These are phyloP conservation scores for Eupithecia tripunctaria DNA, from an alignment of 2,888 invertebrate genomes.

Conservation along the genomic window DNA sequence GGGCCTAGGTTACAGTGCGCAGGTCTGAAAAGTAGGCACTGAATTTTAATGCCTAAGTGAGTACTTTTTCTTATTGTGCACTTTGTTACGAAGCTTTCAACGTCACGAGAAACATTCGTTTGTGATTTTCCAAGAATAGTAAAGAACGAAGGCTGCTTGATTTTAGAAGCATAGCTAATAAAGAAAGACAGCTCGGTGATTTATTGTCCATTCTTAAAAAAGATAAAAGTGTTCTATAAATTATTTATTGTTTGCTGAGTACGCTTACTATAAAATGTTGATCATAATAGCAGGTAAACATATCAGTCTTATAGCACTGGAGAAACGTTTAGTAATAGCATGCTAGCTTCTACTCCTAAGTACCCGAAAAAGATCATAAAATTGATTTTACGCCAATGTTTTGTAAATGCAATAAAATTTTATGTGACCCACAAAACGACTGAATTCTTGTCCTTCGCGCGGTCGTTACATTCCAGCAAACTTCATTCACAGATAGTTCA, in stretches of 20 bases:
- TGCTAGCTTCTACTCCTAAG: neutral
- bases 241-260: neutral
- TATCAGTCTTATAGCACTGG: neutral
- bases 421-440: slow-evolving; percentile 50
- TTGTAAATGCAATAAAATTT: slow-evolving; percentile 47
- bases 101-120: neutral
- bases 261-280: neutral
- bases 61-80: slow-evolving; percentile 22
- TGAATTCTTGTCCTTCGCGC: slow-evolving; percentile 41
- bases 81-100: neutral
- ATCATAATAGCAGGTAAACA: neutral
- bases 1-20: slow-evolving; percentile 55
- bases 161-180: too few relatives aligned
- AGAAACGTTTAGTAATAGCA: neutral
- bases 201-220: neutral
- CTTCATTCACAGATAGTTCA: slow-evolving; percentile 41
- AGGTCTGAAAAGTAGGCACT: slow-evolving; percentile 44
- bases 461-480: slow-evolving; percentile 45
- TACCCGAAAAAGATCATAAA: slow-evolving; percentile 38
- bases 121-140: neutral
- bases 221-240: neutral
- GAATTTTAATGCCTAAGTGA: slow-evolving; percentile 44
- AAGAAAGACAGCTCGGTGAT: too few relatives aligned
- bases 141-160: too few relatives aligned
- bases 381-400: slow-evolving; percentile 47